Percentiles rank a stretch among this genome's conserved stretches.
phyloP scores from a whole-genome alignment of 2,113 vertebrate genomes.

The Delphinus delphis region DNA sequence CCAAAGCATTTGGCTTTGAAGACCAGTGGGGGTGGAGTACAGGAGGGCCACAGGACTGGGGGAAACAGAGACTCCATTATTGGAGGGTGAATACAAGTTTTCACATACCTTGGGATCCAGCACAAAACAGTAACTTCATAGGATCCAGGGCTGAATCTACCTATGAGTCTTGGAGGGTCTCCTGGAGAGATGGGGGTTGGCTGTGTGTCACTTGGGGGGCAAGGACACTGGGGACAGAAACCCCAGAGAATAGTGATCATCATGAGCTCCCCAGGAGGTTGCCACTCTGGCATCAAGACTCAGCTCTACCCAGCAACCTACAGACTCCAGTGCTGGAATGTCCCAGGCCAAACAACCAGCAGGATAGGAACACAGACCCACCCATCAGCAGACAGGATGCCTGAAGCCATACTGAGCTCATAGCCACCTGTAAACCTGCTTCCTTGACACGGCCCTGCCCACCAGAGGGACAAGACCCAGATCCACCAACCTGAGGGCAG shows the following conservation, averaged over 20 bases:
- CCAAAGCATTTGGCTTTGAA: background rate
- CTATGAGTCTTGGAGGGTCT: background rate
- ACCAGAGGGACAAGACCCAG: background rate
- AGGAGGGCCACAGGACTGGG: background rate
- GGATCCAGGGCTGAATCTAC: background rate
- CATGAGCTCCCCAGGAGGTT: background rate
- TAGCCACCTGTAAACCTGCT: background rate
- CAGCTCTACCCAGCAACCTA: background rate
- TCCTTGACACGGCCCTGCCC: background rate
- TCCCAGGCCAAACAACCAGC: background rate
- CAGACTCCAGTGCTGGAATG: background rate
- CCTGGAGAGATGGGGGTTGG: background rate
- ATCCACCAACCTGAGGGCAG: background rate
- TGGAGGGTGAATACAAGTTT: background rate
- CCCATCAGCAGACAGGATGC: background rate
- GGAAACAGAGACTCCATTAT: background rate
- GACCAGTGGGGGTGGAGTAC: background rate
- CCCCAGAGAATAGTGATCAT: background rate
- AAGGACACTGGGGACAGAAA: background rate
- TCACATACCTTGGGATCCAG: background rate
- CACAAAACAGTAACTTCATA: background rate
- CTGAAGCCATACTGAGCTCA: background rate
- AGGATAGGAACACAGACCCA: background rate
- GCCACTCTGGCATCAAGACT: background rate
- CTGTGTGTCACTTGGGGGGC: background rate